Evolutionary conservation across 1,140 invertebrate genomes (phyloP), one percentile per base, ranked within the genome.

Genomic region (Zaprionus camerounensis): DNA sequence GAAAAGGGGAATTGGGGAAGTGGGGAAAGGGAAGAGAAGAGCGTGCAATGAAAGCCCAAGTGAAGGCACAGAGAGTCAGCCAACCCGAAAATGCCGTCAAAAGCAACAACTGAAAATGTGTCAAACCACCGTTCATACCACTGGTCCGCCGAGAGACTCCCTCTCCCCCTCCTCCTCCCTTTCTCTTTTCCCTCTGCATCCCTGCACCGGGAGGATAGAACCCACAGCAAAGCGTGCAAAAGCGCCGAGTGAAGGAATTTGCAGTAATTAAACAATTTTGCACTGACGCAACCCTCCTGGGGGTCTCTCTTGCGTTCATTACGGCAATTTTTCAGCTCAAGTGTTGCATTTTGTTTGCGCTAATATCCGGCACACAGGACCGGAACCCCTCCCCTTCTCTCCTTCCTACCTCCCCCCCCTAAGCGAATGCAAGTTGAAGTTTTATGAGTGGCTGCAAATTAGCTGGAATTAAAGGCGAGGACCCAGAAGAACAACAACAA

Each of bases 311-410:
- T 75, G 81, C 78, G 81, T 81, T 88, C 84, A 84, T 88, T 88
- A 88, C 85, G 84, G 81, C 76, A 88, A 88, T 88, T 88, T 88
- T 90, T 88, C 84, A 88, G 85, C 84, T 88, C 81, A 84, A 88
- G 85, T 88, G 85, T 90, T 88, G 84, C 84, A 88, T 88, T 88
- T 88, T 88, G 85, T 88, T 88, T 88, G 85, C 84, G 75, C 81
- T 88, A 90, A 88, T 88, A 90, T 88, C 84, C 84, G 77, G 73
- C 68, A 70, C 57, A 28, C 15, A 66, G 46, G 28, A 44, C 13
- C 57, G 51, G 26, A 7, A 2, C 20, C 44, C 38, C 15, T n/a
- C 11, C 49, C n/a, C 41, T 7, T 17, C 38, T 7, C 36, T 38
- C 6, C 7, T 20, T 31, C n/a, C 64, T 28, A 1, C 38, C 20